Evolutionary conservation across 2,888 invertebrate species (phyloP).

Genomic region (Epiblema foenella): DNA sequence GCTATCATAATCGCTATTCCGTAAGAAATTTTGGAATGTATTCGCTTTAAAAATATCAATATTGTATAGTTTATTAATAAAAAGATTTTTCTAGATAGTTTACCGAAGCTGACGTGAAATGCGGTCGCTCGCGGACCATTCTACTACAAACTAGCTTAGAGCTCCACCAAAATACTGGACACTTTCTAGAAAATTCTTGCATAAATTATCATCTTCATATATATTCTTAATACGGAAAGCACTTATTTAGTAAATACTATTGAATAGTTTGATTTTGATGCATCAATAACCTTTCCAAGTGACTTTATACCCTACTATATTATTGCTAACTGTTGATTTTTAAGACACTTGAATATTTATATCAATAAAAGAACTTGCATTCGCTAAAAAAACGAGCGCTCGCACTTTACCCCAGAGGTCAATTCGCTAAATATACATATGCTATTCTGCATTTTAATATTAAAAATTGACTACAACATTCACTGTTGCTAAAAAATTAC

Average conservation of each 20-base stretch:
- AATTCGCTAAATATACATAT: conserved; percentile 48
- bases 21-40: conserved; percentile 71
- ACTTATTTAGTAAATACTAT: not conserved
- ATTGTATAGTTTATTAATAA: conserved; percentile 45
- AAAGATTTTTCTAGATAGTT: conserved; percentile 47
- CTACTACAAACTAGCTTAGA: conserved; percentile 9
- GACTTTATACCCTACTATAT: conserved; percentile 22
- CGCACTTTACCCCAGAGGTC: conserved; percentile 8
- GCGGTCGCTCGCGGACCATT: conserved; percentile 10
- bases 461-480: conserved; percentile 50
- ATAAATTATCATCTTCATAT: not conserved
- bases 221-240: not conserved
- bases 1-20: conserved; percentile 46
- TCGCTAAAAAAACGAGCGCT: conserved; percentile 27
- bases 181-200: conserved; percentile 13
- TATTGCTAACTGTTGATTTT: conserved; percentile 32
- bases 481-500: conserved; percentile 39
- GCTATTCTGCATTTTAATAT: conserved; percentile 44
- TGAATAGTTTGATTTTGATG: not conserved
- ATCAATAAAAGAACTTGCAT: conserved; percentile 17
- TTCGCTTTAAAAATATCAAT: conserved; percentile 51
- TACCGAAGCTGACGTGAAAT: not conserved
- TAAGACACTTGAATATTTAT: conserved; percentile 36
- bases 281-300: conserved; percentile 6
- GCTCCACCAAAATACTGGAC: conserved; percentile 26